Base-by-base conservation (phyloP, 1,140 invertebrate species). In the Brachystomella parvula region DNA sequence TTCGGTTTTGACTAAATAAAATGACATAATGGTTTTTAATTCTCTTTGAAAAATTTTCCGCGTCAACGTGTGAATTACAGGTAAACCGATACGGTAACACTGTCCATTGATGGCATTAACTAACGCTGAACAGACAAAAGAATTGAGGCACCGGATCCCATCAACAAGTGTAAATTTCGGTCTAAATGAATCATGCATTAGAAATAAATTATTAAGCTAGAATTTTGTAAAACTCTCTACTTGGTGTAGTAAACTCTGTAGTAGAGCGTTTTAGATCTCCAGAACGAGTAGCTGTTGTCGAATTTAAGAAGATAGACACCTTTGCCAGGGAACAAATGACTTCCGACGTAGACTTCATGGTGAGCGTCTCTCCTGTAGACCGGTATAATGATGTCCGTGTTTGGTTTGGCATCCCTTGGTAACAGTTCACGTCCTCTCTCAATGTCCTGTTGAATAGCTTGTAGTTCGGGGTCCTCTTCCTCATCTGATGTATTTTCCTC, bases 271-370 rank as follows among this genome's bases (percentile, higher is more conserved):
- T 99, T 99, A 72, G 93, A 96, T 74, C 97, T 86, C 96, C 96
- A 99, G 63, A 99, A 81, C 47, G 94, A 98, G 80, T 98, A 99
- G 0, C 94, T 96, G 81, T 99, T 99, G 80, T 99, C 96, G 80
- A 99, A 99, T 82, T 99, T 99, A 9, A 99, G 82, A 76, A 98
- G 81, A 81, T 99, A 99, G 39, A 98, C 90, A 39, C 97, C 96
- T 81, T 92, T 87, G 24, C 92, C 96, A 2, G 97, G 96, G 80
- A 99, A 99, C 29, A 86, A 82, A 79, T 99, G 97, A 72, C 90
- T 94, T 9, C 96, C 96, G 49, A 93, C 94, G 76, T 98, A 98
- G 0, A 99, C 93, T 82, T 98, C 94, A 76, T 90, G 86, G 74
- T 98, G 95, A 73, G 92, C 94, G 79, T 99, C 95, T 69, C 96